Base-by-base conservation (phyloP, 2,113 vertebrate genomes). In the Catharus minimus region DNA sequence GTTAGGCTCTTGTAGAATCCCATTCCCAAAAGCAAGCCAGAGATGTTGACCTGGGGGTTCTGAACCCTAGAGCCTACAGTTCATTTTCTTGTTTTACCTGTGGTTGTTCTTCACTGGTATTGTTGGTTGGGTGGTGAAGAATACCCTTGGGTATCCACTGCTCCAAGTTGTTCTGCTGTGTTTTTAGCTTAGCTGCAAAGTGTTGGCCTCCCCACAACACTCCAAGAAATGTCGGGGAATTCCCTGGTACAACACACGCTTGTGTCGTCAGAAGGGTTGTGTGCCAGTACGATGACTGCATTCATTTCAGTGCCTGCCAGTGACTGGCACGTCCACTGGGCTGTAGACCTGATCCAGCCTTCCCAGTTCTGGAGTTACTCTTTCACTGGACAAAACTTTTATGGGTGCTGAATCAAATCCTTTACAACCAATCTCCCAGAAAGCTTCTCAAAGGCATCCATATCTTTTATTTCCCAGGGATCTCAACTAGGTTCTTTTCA, bases 291-390 rank as follows among this genome's bases (percentile, higher is more conserved):
- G 1, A 52, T 46, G 43, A 46, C 41, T 57, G 10, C 58, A 32
- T 77, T 85, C 38, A 23, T 92, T 91, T 92, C 82, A 66, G 92
- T 94, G 95, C 94, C 88, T 94, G 75, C 57, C 72, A 85, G 74
- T 67, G 67, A 39, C 81, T 78, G 60, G 41, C 73, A 20, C 0
- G 0, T 46, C 89, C 68, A 2, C 49, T 66, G 79, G 46, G 18
- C 74, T 60, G 9, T 38, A 58, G 64, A 62, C 58, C 65, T 86
- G 53, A 77, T 44, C 52, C 66, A 89, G n/a, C 39, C 62, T 84
- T 67, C 43, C 26, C 56, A 50, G 46, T 76, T 81, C 77, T 75
- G 67, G 67, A 73, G 33, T 65, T 84, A 17, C 23, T 87, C 15
- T 91, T 75, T 84, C 57, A 65, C 38, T 90, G 76, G 41, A 57